These are phyloP conservation scores for Himalopsyche phryganea DNA, from an alignment of 1,140 invertebrate species.

Conservation along the genomic window DNA sequence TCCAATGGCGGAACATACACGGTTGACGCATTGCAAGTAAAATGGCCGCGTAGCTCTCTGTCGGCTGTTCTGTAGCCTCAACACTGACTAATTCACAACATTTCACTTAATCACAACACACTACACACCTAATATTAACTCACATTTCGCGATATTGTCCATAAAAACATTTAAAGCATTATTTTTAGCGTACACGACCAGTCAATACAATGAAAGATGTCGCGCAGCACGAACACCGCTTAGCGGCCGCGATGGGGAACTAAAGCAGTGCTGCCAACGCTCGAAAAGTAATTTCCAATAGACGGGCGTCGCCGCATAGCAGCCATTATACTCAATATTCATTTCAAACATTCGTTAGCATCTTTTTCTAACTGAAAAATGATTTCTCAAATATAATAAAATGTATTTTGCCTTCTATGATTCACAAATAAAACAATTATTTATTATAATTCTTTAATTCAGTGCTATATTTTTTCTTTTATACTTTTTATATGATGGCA, in stretches of 20 bases:
- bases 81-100: constrained; percentile 41
- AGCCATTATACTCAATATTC: neutral
- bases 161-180: constrained; percentile 58
- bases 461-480: neutral
- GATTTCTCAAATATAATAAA: too few species aligned
- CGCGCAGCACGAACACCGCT: constrained; percentile 51
- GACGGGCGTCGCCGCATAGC: constrained; percentile 45
- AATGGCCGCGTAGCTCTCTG: constrained; percentile 62
- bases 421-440: too few species aligned
- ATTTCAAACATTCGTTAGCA: too few species aligned
- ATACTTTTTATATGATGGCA: constrained; percentile 12
- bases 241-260: constrained; percentile 53
- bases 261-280: constrained; percentile 48
- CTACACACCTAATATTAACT: constrained; percentile 50
- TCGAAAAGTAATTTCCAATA: constrained; percentile 43
- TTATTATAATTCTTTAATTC: too few species aligned
- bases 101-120: constrained; percentile 51
- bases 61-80: constrained; percentile 50
- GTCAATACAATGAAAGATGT: constrained; percentile 64
- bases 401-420: too few species aligned
- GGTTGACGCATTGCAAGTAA: constrained; percentile 67
- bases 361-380: too few species aligned
- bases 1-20: constrained; percentile 67
- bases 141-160: constrained; percentile 53
- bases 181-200: constrained; percentile 52